Evolutionary conservation across 2,113 vertebrate genomes (phyloP), one percentile per base, ranked within the genome.

Genomic region (Vicugna pacos): DNA sequence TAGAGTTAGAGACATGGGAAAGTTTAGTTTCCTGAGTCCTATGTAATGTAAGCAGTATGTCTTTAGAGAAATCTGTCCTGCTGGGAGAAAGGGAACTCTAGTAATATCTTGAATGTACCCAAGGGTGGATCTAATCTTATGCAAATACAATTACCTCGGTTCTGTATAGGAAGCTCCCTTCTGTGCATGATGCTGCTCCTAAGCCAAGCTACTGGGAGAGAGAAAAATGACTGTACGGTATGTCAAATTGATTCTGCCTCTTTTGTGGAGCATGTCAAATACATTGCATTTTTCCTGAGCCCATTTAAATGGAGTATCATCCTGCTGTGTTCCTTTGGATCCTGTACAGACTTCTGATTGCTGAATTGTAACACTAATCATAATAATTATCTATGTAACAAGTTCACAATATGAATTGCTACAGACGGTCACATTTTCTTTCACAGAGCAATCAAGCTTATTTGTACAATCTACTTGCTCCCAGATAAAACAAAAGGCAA

Each of bases 401-500:
- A 95, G 97, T 98, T 98, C 97, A 98, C 86, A 89, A 77, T 73
- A 97, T 91, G 96, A 98, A 96, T 91, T 97, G 92, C 94, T 98
- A 96, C 90, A 97, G 86, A 89, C 97, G 94, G 97, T 91, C 97
- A 97, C 87, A 95, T 89, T 97, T 96, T 97, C 30, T 58, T 97
- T 96, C 95, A 96, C 95, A 96, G 97, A 91, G 95, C 95, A 97
- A 98, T 98, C 97, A 97, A 94, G 95, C 94, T 97, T 97, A 94
- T 97, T 98, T 97, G 93, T 92, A 96, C 48, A 88, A 98, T 93
- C 91, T 92, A 96, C 95, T 92, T 72, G 64, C 83, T 97, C 50
- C 92, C 75, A 92, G 89, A 97, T 97, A 97, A 97, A 98, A 95
- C 91, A 97, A 96, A 98, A 97, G 22, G 72, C 93, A 96, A 76